phyloP scores from a whole-genome alignment of 2,797 vertebrate genomes.

The Sebastes hubbsi region DNA sequence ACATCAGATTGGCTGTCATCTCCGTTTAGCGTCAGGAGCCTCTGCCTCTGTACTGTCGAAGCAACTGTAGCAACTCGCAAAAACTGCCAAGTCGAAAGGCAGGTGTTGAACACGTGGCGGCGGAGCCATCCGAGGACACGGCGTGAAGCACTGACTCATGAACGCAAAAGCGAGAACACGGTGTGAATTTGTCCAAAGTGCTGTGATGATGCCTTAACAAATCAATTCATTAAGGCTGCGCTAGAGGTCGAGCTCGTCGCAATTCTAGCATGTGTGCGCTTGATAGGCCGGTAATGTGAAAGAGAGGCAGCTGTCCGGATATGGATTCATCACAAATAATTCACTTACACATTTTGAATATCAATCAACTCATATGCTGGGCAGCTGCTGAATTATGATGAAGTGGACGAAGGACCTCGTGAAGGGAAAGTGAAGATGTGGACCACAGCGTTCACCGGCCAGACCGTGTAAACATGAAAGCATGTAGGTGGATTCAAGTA shows the following conservation, averaged over 20 bases:
- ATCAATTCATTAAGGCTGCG: constrained; percentile 15
- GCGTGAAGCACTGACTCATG: constrained; percentile 47
- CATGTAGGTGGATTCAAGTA: constrained; percentile 43
- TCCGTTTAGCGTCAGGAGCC: constrained; percentile 48
- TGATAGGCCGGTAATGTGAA: not conserved
- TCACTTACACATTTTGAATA: not conserved
- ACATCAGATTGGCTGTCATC: constrained; percentile 54
- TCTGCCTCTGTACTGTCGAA: constrained; percentile 21
- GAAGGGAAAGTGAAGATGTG: not conserved
- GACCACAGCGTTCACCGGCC: constrained; percentile 6
- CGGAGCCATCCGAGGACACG: constrained; percentile 57
- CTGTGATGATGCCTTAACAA: constrained; percentile 11
- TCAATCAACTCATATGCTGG: not conserved
- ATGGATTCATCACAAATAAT: constrained; percentile 9
- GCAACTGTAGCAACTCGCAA: constrained; percentile 12
- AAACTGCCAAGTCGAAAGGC: constrained; percentile 32
- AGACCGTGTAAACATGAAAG: constrained; percentile 44
- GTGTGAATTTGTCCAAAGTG: constrained; percentile 41
- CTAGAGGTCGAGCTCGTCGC: constrained; percentile 27
- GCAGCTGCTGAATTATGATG: not conserved
- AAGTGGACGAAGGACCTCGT: not conserved
- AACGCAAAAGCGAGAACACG: constrained; percentile 21
- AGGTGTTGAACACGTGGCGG: constrained; percentile 44
- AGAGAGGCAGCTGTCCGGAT: constrained; percentile 17
- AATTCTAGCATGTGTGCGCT: not conserved